Conservation (phyloP, 1,140 invertebrate genomes). For the Heliconius himera region DNA sequence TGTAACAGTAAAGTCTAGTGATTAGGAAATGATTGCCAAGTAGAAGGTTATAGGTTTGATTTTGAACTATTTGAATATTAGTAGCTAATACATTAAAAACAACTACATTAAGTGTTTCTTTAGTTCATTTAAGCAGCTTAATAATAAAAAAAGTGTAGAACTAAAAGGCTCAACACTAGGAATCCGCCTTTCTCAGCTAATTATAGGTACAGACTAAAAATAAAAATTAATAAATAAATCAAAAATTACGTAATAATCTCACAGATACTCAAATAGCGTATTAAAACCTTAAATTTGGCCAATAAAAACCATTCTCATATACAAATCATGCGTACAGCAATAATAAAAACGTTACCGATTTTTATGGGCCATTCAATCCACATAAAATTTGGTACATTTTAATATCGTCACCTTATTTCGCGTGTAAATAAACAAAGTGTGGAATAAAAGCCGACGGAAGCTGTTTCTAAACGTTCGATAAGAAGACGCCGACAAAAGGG, state of each 20-base stretch:
- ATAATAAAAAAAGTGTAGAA: no score
- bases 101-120: no score
- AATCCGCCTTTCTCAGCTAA: no score
- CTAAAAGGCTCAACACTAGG: no score
- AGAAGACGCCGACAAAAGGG: constrained; percentile 59
- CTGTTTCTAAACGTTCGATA: constrained; percentile 55
- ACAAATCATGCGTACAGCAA: constrained; percentile 23
- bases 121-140: no score
- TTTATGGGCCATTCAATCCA: constrained; percentile 14
- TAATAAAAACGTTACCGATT: constrained; percentile 12
- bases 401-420: constrained; percentile 19
- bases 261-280: neutral
- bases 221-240: neutral
- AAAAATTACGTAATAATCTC: constrained; percentile 15
- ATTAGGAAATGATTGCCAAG: neutral
- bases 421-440: constrained; percentile 41
- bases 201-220: neutral
- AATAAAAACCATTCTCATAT: constrained; percentile 14
- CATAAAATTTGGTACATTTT: constrained; percentile 17
- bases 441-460: constrained; percentile 50
- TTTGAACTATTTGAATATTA: neutral
- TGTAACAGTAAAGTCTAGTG: neutral
- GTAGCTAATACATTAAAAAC: no score
- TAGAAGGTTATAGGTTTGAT: neutral
- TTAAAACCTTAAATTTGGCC: neutral